Percentiles rank a stretch among this genome's conserved stretches.
phyloP scores from a whole-genome alignment of 2,113 vertebrate genomes.

The Brachyistius frenatus region DNA sequence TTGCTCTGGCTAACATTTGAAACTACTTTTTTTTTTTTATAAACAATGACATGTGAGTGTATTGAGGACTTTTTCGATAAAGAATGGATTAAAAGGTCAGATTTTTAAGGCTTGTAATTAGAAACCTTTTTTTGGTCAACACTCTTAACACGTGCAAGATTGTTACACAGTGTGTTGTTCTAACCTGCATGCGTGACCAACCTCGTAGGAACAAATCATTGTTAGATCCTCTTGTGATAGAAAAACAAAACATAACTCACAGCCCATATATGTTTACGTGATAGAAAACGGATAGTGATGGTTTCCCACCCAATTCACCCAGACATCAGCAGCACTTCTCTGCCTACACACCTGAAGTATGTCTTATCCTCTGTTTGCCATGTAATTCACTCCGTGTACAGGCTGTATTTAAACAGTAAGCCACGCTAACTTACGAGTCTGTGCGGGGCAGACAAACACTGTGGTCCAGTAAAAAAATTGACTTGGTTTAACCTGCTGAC shows the following conservation, averaged over 20 bases:
- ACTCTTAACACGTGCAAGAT: too few species aligned
- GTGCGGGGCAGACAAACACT: conserved; percentile 32
- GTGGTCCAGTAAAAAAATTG: conserved; percentile 58
- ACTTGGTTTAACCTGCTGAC: conserved; percentile 49
- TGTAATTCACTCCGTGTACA: conserved; percentile 29
- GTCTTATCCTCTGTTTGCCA: conserved; percentile 55
- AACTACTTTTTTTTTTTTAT: too few species aligned
- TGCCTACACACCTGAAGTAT: background rate
- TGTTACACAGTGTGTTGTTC: too few species aligned
- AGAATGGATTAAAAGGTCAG: too few species aligned
- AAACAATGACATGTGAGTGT: too few species aligned
- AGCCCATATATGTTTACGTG: background rate
- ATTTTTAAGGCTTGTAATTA: too few species aligned
- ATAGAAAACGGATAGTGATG: background rate
- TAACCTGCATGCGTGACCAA: background rate
- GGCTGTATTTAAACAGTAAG: conserved; percentile 26
- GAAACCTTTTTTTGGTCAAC: too few species aligned
- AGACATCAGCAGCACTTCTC: conserved; percentile 1
- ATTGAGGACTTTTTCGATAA: too few species aligned
- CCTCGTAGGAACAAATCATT: background rate
- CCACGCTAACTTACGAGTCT: conserved; percentile 7
- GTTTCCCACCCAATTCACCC: background rate
- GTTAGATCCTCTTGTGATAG: background rate
- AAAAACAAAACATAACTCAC: background rate
- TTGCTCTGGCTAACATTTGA: too few species aligned